Base-by-base conservation (phyloP, 2,888 invertebrate genomes). In the Hemithea aestivaria region DNA sequence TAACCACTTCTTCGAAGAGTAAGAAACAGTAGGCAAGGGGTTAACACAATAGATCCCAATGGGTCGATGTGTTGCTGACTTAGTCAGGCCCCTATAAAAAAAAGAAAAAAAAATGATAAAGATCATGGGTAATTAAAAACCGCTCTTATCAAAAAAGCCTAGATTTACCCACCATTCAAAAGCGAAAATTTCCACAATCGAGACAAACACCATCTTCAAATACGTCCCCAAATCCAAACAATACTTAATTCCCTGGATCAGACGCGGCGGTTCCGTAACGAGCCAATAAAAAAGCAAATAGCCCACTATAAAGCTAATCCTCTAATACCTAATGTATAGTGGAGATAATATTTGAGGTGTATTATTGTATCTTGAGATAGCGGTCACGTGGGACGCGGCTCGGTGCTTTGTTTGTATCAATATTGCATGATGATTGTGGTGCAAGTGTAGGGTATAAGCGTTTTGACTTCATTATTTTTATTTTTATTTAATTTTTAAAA, bases 201-300 rank as follows among this genome's bases (percentile, higher is more conserved):
- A 16, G 16, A 16, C 5, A 16, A 16, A 16, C 16, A 16, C 16
- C 16, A 16, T 24, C 11, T 10, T 36, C 22, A 36, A 30, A 34
- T 20, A 42, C 29, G 9, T 25, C 29, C 8, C 11, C 16, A 16
- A 10, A 30, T 30, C 24, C 27, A 8, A 16, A 7, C 21, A 26
- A 20, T 31, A n/a, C 34, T 20, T 10, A 27, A 43, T 34, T 24
- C 37, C 16, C 22, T 6, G 28, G 28, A 38, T 38, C 37, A 9
- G 25, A n/a, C 10, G 24, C 12, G 8, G 11, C 28, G 16, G 10
- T 57, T 53, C 43, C 43, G 42, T 49, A 71, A 73, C 61, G 66
- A 64, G 61, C 70, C 66, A 69, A 73, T 74, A 74, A 72, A 72
- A 66, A 71, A 65, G 69, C 60, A 74, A 76, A 77, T 68, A 73